phyloP scores from a whole-genome alignment of 2,888 invertebrate species.

The Empis livida region DNA sequence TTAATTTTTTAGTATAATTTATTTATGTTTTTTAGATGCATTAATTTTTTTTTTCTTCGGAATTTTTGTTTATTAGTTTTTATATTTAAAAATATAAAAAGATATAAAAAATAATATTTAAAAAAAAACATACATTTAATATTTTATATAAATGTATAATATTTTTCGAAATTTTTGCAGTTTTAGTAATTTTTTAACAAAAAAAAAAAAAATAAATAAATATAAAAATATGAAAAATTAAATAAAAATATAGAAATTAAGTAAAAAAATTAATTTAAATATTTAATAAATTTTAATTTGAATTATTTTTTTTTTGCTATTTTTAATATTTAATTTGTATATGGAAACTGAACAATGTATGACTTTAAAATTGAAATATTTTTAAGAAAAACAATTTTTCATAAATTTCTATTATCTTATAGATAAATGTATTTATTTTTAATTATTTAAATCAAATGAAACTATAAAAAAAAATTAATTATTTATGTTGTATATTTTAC shows the following conservation, averaged over 20 bases:
- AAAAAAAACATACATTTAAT: not conserved
- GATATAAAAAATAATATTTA: not conserved
- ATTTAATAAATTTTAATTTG: not conserved
- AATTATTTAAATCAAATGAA: not conserved
- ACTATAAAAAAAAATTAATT: not conserved
- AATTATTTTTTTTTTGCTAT: not conserved
- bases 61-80: too few relatives aligned
- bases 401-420: too few relatives aligned
- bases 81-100: not conserved
- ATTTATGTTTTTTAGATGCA: too few relatives aligned
- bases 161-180: conserved; percentile 18
- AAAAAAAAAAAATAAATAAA: conserved; percentile 1
- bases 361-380: too few relatives aligned
- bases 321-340: not conserved
- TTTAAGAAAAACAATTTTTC: too few relatives aligned
- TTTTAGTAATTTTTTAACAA: conserved; percentile 12
- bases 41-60: too few relatives aligned
- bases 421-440: not conserved
- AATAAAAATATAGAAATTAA: conserved; percentile 1
- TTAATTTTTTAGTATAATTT: too few relatives aligned
- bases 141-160: conserved; percentile 6
- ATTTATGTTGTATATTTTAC: conserved; percentile 2
- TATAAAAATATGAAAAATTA: conserved; percentile 2
- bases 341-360: too few relatives aligned
- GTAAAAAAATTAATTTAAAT: not conserved